A percentile compares a stretch with the other conserved stretches of the same genome.
phyloP scores from a whole-genome alignment of 2,113 vertebrate genomes.

The Centrocercus urophasianus region DNA sequence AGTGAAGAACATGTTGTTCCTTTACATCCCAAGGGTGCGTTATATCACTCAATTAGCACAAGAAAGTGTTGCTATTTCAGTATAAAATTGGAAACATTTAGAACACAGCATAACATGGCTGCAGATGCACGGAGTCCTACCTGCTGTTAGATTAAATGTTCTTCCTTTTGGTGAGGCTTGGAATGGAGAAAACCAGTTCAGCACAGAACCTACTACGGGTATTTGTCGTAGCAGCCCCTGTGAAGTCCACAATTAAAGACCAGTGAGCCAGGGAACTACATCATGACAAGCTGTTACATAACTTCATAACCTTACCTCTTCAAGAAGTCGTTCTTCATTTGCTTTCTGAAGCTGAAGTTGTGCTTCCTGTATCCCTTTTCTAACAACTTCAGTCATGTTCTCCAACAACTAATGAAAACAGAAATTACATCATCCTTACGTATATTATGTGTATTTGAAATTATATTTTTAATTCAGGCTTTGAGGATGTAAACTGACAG shows the following conservation, averaged over 20 bases:
- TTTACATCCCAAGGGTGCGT: background rate
- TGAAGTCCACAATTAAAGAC: background rate
- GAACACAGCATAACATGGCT: fast-evolving
- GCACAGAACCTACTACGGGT: slow-evolving; percentile 91
- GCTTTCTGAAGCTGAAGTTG: slow-evolving; percentile 91
- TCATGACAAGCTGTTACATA: background rate
- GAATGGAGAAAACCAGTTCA: slow-evolving; percentile 97
- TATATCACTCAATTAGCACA: background rate
- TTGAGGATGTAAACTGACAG: background rate
- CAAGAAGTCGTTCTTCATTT: slow-evolving; percentile 91
- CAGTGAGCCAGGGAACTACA: fast-evolving
- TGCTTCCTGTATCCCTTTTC: slow-evolving; percentile 94
- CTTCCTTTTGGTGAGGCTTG: slow-evolving; percentile 89
- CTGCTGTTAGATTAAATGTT: slow-evolving; percentile 93
- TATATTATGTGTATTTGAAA: background rate
- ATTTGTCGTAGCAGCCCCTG: slow-evolving; percentile 95
- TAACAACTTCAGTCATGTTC: slow-evolving; percentile 97
- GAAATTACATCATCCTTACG: background rate
- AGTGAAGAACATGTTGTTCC: background rate
- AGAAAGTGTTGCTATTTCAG: background rate
- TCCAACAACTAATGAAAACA: slow-evolving; percentile 86
- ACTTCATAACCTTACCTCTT: slow-evolving; percentile 82
- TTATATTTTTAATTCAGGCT: background rate
- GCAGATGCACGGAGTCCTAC: slow-evolving; percentile 64
- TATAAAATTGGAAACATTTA: background rate